Evolutionary conservation across 2,797 vertebrate species (phyloP).

Genomic region (Pangasius larnaudii): DNA sequence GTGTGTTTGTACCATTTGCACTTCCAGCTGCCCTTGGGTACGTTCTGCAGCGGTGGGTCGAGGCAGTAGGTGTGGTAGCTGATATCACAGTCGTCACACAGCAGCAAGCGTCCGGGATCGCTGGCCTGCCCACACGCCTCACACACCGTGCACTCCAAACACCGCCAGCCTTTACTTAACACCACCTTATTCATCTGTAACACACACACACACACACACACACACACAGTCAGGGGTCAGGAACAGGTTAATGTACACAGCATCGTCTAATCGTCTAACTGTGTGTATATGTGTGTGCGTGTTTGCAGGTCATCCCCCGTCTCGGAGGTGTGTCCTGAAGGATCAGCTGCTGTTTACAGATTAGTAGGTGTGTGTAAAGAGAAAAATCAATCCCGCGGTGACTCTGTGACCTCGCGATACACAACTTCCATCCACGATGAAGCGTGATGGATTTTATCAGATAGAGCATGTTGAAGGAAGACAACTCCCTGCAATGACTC

Average conservation of each 20-base stretch:
- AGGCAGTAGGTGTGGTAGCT: constrained; percentile 99
- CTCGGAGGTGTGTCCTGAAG: not conserved
- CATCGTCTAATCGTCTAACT: not conserved
- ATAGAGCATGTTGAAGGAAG: not conserved
- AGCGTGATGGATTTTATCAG: not conserved
- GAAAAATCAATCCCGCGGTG: not conserved
- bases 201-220: constrained; percentile 19
- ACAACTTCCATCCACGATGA: not conserved
- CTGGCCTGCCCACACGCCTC: constrained; percentile 97
- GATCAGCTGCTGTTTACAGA: not conserved
- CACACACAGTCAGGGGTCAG: constrained; percentile 10
- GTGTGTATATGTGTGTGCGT: not conserved
- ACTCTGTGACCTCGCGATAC: not conserved
- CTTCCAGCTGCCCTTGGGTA: constrained; percentile 98
- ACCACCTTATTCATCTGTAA: constrained; percentile 85
- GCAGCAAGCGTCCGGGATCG: constrained; percentile 91
- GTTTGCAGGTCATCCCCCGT: not conserved
- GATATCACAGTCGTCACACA: constrained; percentile 98
- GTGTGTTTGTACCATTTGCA: constrained; percentile 87
- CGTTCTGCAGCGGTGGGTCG: constrained; percentile 95
- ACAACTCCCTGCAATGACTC: not conserved
- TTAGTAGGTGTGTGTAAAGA: constrained; percentile 13
- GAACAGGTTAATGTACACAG: not conserved
- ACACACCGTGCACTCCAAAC: constrained; percentile 97
- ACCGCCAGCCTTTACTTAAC: constrained; percentile 97